Base-by-base conservation (phyloP, 2,113 vertebrate species). In the Sinocyclocheilus anshuiensis region DNA sequence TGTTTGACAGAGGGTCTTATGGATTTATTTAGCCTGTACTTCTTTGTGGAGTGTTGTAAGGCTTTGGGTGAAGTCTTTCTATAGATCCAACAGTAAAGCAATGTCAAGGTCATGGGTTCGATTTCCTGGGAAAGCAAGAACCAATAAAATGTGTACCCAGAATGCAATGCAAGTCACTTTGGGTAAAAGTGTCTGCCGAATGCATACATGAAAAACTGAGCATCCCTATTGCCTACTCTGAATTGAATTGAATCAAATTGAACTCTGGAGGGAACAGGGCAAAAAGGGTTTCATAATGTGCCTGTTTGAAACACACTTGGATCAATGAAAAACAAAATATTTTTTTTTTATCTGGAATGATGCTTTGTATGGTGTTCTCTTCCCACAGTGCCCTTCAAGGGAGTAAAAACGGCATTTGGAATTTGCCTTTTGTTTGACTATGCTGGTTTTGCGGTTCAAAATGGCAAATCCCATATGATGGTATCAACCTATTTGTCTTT, bases 401-500 rank as follows among this genome's bases (percentile, higher is more conserved):
- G 7, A 36, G 16, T 33, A 69, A 18, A 69, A 69, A 69, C 15
- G 1, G 2, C 6, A 69, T 36, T 69, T 69, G 6, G 15, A 69
- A 69, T 33, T 33, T 16, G 3, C 26, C 67, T 20, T 20, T 55
- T 77, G 48, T 77, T 29, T 29, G 75, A 50, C n/a, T 53, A 29
- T 76, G 24, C 8, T 6, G 10, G 4, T 0, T 29, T 50, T 42
- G 10, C 8, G 18, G 36, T 65, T 12, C 18, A 77, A 82, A 82
- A 7, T 2, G 45, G 3, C 67, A 39, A 12, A 6, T 81, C 65
- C 63, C 50, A 72, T 22, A 61, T 53, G 29, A 65, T 55, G 63
- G 48, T 24, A 65, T 24, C 18, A 4, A 67, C n/a, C 7, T 81
- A 77, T 86, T 81, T 86, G 65, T 20, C 33, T 81, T 80, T 61